Conservation (phyloP, 37 sponge, comb jelly and placozoan genomes). For the Lycopodina hypogea region DNA sequence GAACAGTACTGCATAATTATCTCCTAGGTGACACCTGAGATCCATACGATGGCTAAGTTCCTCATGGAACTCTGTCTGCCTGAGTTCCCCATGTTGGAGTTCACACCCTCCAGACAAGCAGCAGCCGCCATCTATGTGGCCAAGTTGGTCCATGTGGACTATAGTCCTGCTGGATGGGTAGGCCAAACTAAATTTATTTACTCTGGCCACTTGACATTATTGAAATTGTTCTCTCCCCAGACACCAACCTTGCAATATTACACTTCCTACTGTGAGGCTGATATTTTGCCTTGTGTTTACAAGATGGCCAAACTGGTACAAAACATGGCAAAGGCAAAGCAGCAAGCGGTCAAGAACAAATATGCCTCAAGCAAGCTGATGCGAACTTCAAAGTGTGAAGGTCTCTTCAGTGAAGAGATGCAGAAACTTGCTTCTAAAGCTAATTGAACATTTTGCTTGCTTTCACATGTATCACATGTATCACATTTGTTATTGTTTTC, state of each 20-base stretch:
- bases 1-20: too few species aligned
- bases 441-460: not conserved
- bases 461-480: not conserved
- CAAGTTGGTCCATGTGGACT: conserved; percentile 55
- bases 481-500: not conserved
- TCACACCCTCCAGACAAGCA: conserved; percentile 78
- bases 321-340: conserved; percentile 69
- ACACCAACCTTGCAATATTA: conserved; percentile 75
- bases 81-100: conserved; percentile 71
- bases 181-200: not conserved
- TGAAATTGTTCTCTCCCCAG: conserved; percentile 7
- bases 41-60: conserved; percentile 95
- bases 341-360: conserved; percentile 91
- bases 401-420: conserved; percentile 28
- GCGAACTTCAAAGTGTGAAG: conserved; percentile 54
- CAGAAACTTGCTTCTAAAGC: not conserved
- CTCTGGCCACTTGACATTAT: not conserved
- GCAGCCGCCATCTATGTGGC: conserved; percentile 87
- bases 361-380: conserved; percentile 83
- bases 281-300: conserved; percentile 60
- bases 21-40: conserved; percentile 82
- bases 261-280: conserved; percentile 68
- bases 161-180: conserved; percentile 54
- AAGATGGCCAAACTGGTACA: conserved; percentile 72
- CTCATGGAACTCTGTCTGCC: conserved; percentile 87